phyloP scores from a whole-genome alignment of 2,888 invertebrate species.

The Agrilus biguttatus region DNA sequence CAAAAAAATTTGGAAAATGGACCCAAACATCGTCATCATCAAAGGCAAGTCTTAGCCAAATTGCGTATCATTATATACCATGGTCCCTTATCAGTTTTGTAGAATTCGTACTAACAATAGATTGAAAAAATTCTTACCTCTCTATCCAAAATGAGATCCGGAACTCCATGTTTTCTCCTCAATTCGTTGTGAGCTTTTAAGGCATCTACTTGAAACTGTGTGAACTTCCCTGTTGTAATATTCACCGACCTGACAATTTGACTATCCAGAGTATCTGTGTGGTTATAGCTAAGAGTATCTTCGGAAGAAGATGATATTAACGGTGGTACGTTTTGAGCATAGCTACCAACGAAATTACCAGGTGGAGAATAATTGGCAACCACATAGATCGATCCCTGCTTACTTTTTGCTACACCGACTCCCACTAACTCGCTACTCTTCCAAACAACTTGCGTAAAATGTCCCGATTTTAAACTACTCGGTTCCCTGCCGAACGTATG shows the following conservation, averaged over 20 bases:
- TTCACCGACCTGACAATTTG: not conserved
- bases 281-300: not conserved
- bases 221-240: slow-evolving; percentile 17
- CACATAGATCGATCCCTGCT: slow-evolving; percentile 64
- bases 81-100: too few species aligned
- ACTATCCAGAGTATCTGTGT: not conserved
- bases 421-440: slow-evolving; percentile 49
- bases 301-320: slow-evolving; percentile 10
- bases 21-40: too few species aligned
- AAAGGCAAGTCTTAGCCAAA: too few species aligned
- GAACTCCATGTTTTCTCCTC: slow-evolving; percentile 41
- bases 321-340: slow-evolving; percentile 57
- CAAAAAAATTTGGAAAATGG: too few species aligned
- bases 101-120: too few species aligned
- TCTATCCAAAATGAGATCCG: slow-evolving; percentile 36
- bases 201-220: slow-evolving; percentile 33
- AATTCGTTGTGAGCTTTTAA: slow-evolving; percentile 46
- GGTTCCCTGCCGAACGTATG: slow-evolving; percentile 51
- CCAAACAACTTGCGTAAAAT: slow-evolving; percentile 63
- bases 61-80: too few species aligned
- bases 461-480: slow-evolving; percentile 44
- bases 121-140: slow-evolving; percentile 31
- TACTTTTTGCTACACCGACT: slow-evolving; percentile 50
- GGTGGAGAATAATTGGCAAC: slow-evolving; percentile 86
- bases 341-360: slow-evolving; percentile 71